Base-by-base conservation (phyloP, 2,888 invertebrate species). In the Trimorus sp. region DNA sequence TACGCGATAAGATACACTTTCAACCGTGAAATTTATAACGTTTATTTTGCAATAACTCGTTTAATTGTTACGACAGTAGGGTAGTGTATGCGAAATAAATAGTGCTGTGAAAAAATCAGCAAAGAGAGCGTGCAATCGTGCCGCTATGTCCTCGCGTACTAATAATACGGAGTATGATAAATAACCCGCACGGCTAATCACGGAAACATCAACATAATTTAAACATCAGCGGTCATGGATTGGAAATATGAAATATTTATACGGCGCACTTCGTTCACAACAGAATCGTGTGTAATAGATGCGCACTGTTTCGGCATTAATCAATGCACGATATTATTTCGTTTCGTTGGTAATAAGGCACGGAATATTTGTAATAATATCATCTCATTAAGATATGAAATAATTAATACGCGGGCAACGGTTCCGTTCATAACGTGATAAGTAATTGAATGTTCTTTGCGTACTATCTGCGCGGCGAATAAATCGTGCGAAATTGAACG, bases 401-500 rank as follows among this genome's bases (percentile, higher is more conserved):
- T 74, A 69, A 79, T 79, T 68, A 62, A 79, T 63, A 74, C 60
- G 42, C 59, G 26, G 48, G 59, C 70, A 75, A 80, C 70, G 59
- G 80, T 80, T 74, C 75, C 66, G 75, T 66, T 69, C 65, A 75
- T 80, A 63, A 69, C 60, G 54, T 60, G 75, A 75, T 80, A 81
- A 81, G 80, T 81, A 81, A 81, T 71, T 81, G 76, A 81, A 81
- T 76, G 71, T 76, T 68, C 60, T 71, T 76, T 71, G 62, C 26
- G 62, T 71, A 51, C 68, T 76, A 71, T 75, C 75, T 66, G 60
- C 26, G 66, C 42, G 66, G 66, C 42, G 71, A 81, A 81, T 81
- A 71, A 81, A 75, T 81, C 80, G 80, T 51, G 76, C 76, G 80
- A 76, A 76, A 81, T 71, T 81, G 80, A 81, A 71, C 71, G 51